These are phyloP conservation scores for Tortricodes alternella DNA, from an alignment of 2,888 invertebrate species.

Conservation along the genomic window DNA sequence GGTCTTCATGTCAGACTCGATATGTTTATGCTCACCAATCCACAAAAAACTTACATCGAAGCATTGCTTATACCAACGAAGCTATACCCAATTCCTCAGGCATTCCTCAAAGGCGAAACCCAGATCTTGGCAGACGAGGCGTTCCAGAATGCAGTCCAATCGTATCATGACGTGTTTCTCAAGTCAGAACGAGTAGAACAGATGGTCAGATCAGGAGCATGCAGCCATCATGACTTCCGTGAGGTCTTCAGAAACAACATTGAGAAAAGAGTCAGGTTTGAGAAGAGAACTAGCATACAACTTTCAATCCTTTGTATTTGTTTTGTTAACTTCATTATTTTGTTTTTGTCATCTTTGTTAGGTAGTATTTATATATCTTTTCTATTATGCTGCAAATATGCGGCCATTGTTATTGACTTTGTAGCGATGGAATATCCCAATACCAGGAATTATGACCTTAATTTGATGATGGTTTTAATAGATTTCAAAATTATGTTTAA, in stretches of 20 bases:
- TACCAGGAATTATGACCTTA: too few relatives aligned
- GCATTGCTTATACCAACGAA: too few relatives aligned
- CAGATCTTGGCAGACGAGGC: constrained; percentile 99
- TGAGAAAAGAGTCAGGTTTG: constrained; percentile 96
- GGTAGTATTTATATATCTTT: too few relatives aligned
- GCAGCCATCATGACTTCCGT: constrained; percentile 98
- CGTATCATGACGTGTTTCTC: constrained; percentile 97
- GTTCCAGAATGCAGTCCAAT: constrained; percentile 99
- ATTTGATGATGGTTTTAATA: too few relatives aligned
- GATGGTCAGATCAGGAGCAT: constrained; percentile 99
- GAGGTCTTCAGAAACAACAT: constrained; percentile 98
- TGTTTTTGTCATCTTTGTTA: background rate
- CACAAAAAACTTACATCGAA: too few relatives aligned
- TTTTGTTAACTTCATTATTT: background rate
- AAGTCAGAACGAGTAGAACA: constrained; percentile 97
- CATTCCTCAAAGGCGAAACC: constrained; percentile 98
- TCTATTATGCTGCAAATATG: too few relatives aligned
- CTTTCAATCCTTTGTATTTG: background rate
- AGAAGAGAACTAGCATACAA: background rate
- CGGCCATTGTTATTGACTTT: too few relatives aligned
- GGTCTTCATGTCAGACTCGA: too few relatives aligned
- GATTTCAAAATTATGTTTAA: background rate
- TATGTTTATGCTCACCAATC: too few relatives aligned
- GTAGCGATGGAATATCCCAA: too few relatives aligned
- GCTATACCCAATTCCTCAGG: too few relatives aligned